Evolutionary conservation across 2,888 invertebrate species (phyloP).

Genomic region (Phania funesta): DNA sequence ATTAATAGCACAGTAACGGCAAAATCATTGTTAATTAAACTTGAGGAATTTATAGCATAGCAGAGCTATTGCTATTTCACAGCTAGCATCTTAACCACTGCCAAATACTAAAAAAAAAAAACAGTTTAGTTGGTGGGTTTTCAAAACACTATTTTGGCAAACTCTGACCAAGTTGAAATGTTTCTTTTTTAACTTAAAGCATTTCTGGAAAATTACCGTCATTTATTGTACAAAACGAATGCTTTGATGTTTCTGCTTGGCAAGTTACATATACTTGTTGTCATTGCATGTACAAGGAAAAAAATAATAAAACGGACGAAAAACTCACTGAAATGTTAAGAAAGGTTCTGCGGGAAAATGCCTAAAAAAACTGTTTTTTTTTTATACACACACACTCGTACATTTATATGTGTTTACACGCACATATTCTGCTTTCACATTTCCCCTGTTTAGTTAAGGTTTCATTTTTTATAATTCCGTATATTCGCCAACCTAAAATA

Average conservation of each 20-base stretch:
- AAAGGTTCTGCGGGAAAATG: not conserved
- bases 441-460: slow-evolving; percentile 20
- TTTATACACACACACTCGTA: not conserved
- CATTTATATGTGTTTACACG: too few species aligned
- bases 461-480: slow-evolving; percentile 9
- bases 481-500: slow-evolving; percentile 11
- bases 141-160: not conserved
- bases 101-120: too few species aligned
- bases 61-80: too few species aligned
- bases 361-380: not conserved
- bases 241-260: slow-evolving; percentile 56
- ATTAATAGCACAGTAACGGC: too few species aligned
- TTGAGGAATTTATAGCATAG: too few species aligned
- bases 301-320: not conserved
- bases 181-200: slow-evolving; percentile 12
- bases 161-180: not conserved
- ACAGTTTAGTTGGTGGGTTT: too few species aligned
- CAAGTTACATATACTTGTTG: slow-evolving; percentile 38
- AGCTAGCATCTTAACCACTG: too few species aligned
- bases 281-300: slow-evolving; percentile 19
- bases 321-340: not conserved
- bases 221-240: slow-evolving; percentile 62
- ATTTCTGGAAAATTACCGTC: slow-evolving; percentile 68
- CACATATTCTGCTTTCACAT: not conserved
- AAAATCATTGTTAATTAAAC: too few species aligned